Percentiles rank a stretch among this genome's conserved stretches.
Evolutionary conservation across 2,113 vertebrate genomes (phyloP).

Genomic region (Pandion haliaetus): DNA sequence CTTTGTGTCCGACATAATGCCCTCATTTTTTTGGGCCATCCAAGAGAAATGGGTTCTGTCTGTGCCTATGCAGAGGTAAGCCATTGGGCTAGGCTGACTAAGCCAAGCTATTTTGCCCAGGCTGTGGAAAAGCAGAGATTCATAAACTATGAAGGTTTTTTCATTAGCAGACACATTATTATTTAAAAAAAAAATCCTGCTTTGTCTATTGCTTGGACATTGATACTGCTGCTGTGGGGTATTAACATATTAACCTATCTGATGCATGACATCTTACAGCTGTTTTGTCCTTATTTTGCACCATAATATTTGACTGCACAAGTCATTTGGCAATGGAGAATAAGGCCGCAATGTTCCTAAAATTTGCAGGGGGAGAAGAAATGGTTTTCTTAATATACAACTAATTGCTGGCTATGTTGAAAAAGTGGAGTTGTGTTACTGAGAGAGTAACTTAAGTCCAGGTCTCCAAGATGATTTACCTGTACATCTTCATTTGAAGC

Average conservation of each 20-base stretch:
- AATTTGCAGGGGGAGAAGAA: background rate
- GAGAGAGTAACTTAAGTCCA: background rate
- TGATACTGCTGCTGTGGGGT: accelerated
- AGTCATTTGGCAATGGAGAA: background rate
- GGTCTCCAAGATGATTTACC: background rate
- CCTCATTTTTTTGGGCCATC: background rate
- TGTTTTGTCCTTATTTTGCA: background rate
- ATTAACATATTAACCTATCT: background rate
- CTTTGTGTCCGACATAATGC: background rate
- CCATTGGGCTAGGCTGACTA: background rate
- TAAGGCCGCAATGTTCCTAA: background rate
- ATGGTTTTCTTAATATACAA: background rate
- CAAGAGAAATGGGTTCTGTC: background rate
- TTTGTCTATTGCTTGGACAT: background rate
- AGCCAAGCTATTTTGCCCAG: background rate
- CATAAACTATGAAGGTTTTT: background rate
- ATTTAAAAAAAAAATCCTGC: background rate
- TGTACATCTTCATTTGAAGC: background rate
- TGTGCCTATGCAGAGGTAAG: background rate
- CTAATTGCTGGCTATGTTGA: background rate
- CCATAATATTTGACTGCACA: background rate
- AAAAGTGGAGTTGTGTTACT: background rate
- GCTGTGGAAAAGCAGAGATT: background rate
- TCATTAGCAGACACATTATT: background rate
- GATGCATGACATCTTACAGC: background rate